Evolutionary conservation across 2,888 invertebrate genomes (phyloP).

Genomic region (Brenthis hecate): DNA sequence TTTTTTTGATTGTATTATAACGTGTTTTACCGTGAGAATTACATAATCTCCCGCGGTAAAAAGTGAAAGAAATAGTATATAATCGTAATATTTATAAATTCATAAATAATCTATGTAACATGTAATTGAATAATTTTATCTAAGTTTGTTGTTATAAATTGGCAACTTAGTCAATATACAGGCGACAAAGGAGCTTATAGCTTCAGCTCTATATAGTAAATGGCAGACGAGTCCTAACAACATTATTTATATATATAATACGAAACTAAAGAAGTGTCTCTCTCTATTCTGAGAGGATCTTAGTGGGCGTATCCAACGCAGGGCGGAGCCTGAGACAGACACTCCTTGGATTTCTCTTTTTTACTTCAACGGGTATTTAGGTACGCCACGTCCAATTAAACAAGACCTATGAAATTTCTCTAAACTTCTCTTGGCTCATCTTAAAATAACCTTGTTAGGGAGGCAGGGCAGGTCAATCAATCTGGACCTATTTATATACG

Average conservation of each 20-base stretch:
- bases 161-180: not conserved
- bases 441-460: constrained; percentile 24
- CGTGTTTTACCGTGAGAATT: no score
- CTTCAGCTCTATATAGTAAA: constrained; percentile 22
- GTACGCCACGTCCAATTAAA: constrained; percentile 62
- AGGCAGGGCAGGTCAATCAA: constrained; percentile 47
- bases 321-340: constrained; percentile 74
- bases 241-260: constrained; percentile 58
- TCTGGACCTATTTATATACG: constrained; percentile 73
- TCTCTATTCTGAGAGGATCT: constrained; percentile 62
- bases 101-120: no score
- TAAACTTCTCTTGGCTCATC: constrained; percentile 43
- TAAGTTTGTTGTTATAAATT: not conserved
- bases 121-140: no score
- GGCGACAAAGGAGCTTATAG: constrained; percentile 23
- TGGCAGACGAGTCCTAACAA: constrained; percentile 46
- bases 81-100: no score
- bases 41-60: no score
- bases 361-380: constrained; percentile 75
- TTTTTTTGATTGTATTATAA: no score
- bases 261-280: constrained; percentile 70
- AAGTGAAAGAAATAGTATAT: no score
- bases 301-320: constrained; percentile 69
- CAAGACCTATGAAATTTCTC: constrained; percentile 56
- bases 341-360: constrained; percentile 80